These are phyloP conservation scores for Neoitamus cyanurus DNA, from an alignment of 2,888 invertebrate species.

Conservation along the genomic window DNA sequence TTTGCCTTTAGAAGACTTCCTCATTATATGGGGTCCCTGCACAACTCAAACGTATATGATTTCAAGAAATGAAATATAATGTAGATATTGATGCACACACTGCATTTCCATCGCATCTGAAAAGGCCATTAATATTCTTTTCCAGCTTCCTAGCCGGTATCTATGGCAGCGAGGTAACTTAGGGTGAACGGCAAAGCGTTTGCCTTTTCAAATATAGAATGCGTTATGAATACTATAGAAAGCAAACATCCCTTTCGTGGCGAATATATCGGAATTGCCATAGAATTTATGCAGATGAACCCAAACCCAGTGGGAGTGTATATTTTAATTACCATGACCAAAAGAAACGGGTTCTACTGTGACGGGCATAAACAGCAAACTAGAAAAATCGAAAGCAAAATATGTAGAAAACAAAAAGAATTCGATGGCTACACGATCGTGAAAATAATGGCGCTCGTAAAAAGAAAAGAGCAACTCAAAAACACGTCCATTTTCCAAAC, in stretches of 20 bases:
- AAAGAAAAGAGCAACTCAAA: neutral
- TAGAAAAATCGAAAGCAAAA: neutral
- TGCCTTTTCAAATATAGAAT: neutral
- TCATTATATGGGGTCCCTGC: no score
- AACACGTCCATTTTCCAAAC: neutral
- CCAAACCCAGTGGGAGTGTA: no score
- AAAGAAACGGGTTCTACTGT: neutral
- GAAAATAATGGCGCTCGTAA: neutral
- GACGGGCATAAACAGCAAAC: neutral
- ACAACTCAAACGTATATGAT: no score
- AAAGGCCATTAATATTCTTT: no score
- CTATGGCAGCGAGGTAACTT: neutral
- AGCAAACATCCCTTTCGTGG: neutral
- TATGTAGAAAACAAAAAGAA: neutral
- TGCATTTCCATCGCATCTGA: no score
- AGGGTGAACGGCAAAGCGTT: neutral
- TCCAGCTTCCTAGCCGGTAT: neutral
- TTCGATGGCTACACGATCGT: neutral
- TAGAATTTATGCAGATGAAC: neutral
- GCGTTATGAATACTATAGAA: neutral
- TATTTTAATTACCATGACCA: neutral
- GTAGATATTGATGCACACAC: no score
- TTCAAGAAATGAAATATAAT: no score
- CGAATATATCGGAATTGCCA: neutral
- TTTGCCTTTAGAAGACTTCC: no score